A percentile compares a stretch with the other conserved stretches of the same genome.
phyloP scores from a whole-genome alignment of 2,888 invertebrate genomes.

The Cephus runcator region DNA sequence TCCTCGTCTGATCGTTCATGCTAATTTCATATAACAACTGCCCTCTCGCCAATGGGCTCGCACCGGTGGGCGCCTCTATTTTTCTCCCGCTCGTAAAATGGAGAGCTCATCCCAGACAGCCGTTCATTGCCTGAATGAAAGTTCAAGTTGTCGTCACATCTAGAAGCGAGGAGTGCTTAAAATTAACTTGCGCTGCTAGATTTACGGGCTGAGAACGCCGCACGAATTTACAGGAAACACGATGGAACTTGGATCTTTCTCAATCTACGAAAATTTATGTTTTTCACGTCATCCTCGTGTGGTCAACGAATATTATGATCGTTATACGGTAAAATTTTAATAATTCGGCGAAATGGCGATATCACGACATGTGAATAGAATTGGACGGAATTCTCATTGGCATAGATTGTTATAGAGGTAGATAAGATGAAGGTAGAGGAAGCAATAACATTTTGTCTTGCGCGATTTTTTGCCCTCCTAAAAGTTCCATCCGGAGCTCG shows the following conservation, averaged over 20 bases:
- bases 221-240: no score
- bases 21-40: constrained; percentile 65
- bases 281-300: no score
- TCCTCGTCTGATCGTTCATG: constrained; percentile 59
- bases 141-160: constrained; percentile 36
- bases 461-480: constrained; percentile 47
- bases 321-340: no score
- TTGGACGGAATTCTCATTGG: neutral
- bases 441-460: constrained; percentile 51
- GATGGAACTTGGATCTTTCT: no score
- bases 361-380: neutral
- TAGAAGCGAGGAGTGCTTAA: constrained; percentile 38
- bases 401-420: no score
- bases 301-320: no score
- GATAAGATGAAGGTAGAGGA: neutral
- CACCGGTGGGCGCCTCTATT: constrained; percentile 29
- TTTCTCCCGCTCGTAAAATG: constrained; percentile 40
- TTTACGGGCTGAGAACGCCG: no score
- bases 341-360: no score
- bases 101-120: constrained; percentile 32
- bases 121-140: neutral
- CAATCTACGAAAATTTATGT: no score
- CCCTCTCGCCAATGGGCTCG: constrained; percentile 60
- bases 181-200: constrained; percentile 33
- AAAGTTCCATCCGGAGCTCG: constrained; percentile 45